Evolutionary conservation across 2,888 invertebrate genomes (phyloP).

Genomic region (Prosopocoilus inquinatus): DNA sequence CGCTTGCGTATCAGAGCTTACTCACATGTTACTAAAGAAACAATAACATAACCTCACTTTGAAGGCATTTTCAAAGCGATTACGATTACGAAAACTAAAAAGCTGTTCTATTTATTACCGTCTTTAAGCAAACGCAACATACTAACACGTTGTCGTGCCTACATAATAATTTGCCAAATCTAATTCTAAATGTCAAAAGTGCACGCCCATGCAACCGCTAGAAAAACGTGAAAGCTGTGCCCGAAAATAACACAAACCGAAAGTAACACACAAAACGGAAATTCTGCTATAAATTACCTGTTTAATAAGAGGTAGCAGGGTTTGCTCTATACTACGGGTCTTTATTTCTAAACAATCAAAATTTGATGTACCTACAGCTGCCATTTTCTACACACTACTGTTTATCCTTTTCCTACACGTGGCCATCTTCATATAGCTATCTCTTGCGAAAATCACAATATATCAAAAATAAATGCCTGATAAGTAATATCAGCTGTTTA

Average conservation of each 20-base stretch:
- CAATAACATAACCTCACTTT: conserved; percentile 34
- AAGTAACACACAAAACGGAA: conserved; percentile 18
- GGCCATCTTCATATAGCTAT: conserved; percentile 14
- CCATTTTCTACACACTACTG: conserved; percentile 54
- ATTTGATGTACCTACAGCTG: conserved; percentile 58
- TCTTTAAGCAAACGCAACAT: too few species aligned
- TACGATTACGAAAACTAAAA: conserved; percentile 2
- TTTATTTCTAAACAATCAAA: conserved; percentile 75
- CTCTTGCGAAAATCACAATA: conserved; percentile 15
- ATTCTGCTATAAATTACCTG: conserved; percentile 65
- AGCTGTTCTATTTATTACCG: too few species aligned
- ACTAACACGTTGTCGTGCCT: too few species aligned
- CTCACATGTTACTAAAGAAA: conserved; percentile 36
- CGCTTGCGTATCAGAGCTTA: conserved; percentile 34
- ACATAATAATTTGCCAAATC: conserved; percentile 11
- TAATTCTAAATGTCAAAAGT: conserved; percentile 27
- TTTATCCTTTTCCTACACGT: conserved; percentile 24
- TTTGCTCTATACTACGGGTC: conserved; percentile 92
- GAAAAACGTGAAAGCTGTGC: conserved; percentile 13
- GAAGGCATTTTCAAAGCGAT: conserved; percentile 4
- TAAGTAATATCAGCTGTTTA: conserved; percentile 14
- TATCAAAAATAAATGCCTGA: conserved; percentile 13
- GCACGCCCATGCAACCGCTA: conserved; percentile 35
- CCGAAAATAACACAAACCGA: conserved; percentile 11
- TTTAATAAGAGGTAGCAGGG: conserved; percentile 88